A percentile compares a stretch with the other conserved stretches of the same genome.
Conservation (phyloP, 2,113 vertebrate species). For the Sapayoa aenigma region DNA sequence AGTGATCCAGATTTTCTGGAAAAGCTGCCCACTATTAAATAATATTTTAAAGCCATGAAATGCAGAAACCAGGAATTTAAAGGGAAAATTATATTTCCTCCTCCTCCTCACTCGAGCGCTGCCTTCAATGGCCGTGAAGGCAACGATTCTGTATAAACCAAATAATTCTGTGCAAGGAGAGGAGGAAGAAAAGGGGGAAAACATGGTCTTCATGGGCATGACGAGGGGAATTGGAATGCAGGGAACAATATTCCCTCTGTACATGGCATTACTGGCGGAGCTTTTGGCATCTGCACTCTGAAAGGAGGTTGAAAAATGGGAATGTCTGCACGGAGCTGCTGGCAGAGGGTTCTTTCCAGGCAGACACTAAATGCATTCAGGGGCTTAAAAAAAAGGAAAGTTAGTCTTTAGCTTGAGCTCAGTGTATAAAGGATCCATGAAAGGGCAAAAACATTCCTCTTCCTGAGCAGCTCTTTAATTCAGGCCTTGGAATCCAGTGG, state of each 20-base stretch:
- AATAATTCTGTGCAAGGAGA: neutral
- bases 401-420: neutral
- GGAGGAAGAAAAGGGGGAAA: neutral
- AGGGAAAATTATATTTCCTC: neutral
- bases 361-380: constrained; percentile 14
- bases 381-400: neutral
- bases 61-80: neutral
- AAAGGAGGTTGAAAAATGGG: neutral
- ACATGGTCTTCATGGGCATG: neutral
- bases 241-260: constrained; percentile 19
- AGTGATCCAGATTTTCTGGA: neutral
- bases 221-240: neutral
- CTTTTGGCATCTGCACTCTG: neutral
- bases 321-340: neutral
- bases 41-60: neutral
- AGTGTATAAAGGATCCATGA: neutral
- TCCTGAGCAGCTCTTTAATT: constrained; percentile 19
- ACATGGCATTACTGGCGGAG: neutral
- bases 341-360: neutral
- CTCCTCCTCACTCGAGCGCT: neutral
- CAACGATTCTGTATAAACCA: neutral
- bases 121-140: neutral
- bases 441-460: constrained; percentile 45
- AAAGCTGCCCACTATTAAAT: neutral
- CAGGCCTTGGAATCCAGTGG: neutral